Conservation (phyloP, 1,140 invertebrate genomes). For the Eulimnadia texana region DNA sequence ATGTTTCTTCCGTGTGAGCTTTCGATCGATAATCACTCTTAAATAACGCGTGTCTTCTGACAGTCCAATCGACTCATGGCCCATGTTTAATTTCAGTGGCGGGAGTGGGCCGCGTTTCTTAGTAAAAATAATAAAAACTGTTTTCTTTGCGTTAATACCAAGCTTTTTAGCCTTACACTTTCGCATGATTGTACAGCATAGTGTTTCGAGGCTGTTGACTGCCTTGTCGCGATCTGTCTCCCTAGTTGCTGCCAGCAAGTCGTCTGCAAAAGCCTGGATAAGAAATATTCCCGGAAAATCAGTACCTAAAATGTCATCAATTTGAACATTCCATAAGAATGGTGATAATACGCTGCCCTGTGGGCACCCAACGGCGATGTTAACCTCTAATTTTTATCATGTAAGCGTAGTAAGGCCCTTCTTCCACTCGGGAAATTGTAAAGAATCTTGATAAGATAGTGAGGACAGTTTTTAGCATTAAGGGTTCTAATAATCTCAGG, state of each 20-base stretch:
- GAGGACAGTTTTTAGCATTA: background rate
- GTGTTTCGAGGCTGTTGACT: background rate
- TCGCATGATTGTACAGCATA: background rate
- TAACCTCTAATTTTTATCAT: background rate
- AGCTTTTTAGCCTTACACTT: background rate
- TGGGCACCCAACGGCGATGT: background rate
- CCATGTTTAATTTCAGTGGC: background rate
- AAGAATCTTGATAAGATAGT: background rate
- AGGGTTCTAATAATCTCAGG: background rate
- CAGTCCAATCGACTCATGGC: background rate
- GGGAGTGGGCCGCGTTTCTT: background rate
- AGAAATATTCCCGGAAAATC: background rate
- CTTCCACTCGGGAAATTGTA: background rate
- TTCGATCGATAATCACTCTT: background rate
- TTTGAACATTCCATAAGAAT: background rate
- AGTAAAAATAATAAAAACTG: background rate
- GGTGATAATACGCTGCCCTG: background rate
- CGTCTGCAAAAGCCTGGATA: background rate
- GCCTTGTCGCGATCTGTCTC: background rate
- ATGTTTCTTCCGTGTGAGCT: background rate
- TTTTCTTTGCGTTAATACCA: conserved; percentile 1
- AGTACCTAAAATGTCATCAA: background rate
- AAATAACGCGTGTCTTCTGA: background rate
- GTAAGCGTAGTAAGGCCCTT: background rate
- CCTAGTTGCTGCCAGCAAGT: background rate